A percentile compares a stretch with the other conserved stretches of the same genome.
phyloP scores from a whole-genome alignment of 2,888 invertebrate species.

The Eumacrocentrus americanus region DNA sequence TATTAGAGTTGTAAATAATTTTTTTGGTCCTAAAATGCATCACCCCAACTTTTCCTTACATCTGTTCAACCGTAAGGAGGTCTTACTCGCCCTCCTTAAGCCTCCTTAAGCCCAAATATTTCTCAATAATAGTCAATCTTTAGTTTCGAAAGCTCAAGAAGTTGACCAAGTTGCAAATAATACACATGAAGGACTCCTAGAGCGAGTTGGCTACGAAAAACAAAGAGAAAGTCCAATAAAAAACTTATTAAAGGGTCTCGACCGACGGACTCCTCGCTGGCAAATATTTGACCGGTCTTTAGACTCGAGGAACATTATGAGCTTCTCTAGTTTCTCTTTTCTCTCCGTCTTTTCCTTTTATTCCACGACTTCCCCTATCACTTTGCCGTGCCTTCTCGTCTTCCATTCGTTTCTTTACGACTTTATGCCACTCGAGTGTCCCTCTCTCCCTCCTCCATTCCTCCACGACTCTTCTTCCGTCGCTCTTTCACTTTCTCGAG shows the following conservation, averaged over 20 bases:
- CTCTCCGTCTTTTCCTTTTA: constrained; percentile 10
- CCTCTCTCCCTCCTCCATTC: constrained; percentile 19
- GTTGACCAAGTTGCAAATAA: not conserved
- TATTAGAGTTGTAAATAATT: no score
- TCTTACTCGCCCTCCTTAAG: no score
- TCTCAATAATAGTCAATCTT: no score
- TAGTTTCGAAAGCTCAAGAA: not conserved
- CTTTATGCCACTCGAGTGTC: constrained; percentile 34
- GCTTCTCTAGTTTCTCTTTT: constrained; percentile 27
- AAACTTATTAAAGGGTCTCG: constrained; percentile 51
- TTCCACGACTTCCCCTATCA: constrained; percentile 27
- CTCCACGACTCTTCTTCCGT: constrained; percentile 16
- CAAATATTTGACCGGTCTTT: constrained; percentile 57
- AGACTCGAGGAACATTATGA: constrained; percentile 46
- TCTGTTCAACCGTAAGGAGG: no score
- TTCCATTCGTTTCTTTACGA: constrained; percentile 37
- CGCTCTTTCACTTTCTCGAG: not conserved
- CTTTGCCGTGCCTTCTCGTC: constrained; percentile 7
- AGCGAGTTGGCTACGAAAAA: constrained; percentile 30
- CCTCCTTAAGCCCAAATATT: no score
- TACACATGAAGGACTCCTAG: not conserved
- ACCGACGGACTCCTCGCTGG: constrained; percentile 39
- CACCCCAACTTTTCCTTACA: no score
- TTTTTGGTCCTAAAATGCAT: no score
- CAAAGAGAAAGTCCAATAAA: constrained; percentile 52